Conservation (phyloP, 2,888 invertebrate genomes). For the Drosophila tripunctata region DNA sequence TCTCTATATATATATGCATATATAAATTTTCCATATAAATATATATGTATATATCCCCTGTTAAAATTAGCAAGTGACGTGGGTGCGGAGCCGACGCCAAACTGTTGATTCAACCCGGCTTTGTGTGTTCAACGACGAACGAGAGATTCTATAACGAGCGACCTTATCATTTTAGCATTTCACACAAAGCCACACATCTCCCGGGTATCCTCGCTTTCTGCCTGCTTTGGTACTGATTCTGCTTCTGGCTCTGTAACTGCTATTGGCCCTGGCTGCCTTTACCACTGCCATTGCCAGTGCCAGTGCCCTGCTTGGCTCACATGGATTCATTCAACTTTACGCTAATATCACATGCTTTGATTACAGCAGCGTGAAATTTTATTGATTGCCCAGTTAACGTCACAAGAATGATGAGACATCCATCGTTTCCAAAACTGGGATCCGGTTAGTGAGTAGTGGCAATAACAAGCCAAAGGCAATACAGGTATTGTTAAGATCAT, state of each 20-base stretch:
- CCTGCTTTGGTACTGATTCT: conserved; percentile 9
- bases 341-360: conserved; percentile 82
- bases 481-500: conserved; percentile 12
- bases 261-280: conserved; percentile 29
- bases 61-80: conserved; percentile 72
- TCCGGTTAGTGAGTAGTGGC: conserved; percentile 14
- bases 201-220: conserved; percentile 14
- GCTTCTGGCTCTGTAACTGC: conserved; percentile 13
- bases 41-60: too few species aligned
- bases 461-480: conserved; percentile 1
- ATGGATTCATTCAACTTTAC: conserved; percentile 78
- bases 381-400: conserved; percentile 81
- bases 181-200: conserved; percentile 55
- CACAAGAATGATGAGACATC: conserved; percentile 60
- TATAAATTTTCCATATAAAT: too few species aligned
- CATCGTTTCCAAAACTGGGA: conserved; percentile 19
- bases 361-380: conserved; percentile 83
- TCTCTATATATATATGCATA: too few species aligned
- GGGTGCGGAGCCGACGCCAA: conserved; percentile 53
- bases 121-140: conserved; percentile 40
- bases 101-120: conserved; percentile 70
- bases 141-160: conserved; percentile 55
- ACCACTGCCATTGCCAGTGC: conserved; percentile 11
- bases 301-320: conserved; percentile 38
- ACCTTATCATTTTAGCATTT: conserved; percentile 66